Evolutionary conservation across 2,888 invertebrate genomes (phyloP), one percentile per base, ranked within the genome.

Genomic region (Lasioglossum malachurum): DNA sequence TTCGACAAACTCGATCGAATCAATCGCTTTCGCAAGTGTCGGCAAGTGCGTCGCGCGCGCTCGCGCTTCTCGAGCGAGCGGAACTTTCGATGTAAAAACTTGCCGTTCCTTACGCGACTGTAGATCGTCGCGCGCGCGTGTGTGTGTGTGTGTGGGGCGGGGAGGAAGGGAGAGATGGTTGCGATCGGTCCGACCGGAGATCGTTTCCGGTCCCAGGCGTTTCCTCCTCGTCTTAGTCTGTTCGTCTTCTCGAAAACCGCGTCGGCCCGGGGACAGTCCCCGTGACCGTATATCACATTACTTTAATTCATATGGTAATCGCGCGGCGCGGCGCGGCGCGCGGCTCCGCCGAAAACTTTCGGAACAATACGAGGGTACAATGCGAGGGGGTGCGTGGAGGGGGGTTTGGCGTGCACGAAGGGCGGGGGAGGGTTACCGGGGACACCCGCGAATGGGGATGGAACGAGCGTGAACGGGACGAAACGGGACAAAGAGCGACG

Each of bases 281-380:
- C 71, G 88, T 71, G 90, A 87, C 75, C 91, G 86, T 97, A 97
- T 97, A 97, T 97, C 97, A 97, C 96, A 95, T 96, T 96, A 97
- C 97, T 97, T 97, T 97, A 97, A 97, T 97, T 97, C 97, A 97
- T 97, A 97, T 97, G 97, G 97, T 97, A 97, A 97, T 97, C 96
- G 96, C 96, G 96, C 96, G 95, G 96, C 96, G 95, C 82, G 89
- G 84, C 82, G 86, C 90, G 64, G 88, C 90, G 89, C 83, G 88
- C 91, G 91, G 91, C 92, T 92, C 92, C 92, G 89, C 88, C 92
- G 92, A 94, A 94, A 95, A 94, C 94, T 95, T 95, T 94, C 87
- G 90, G 92, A 92, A 94, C 95, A 95, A 95, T 95, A 92, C 93
- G 92, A 89, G 92, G 87, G 78, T 49, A 75, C 74, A 64, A 78